Percentiles rank a stretch among this genome's conserved stretches.
phyloP scores from a whole-genome alignment of 1,140 invertebrate genomes.

The Drosophila pseudoananassae region DNA sequence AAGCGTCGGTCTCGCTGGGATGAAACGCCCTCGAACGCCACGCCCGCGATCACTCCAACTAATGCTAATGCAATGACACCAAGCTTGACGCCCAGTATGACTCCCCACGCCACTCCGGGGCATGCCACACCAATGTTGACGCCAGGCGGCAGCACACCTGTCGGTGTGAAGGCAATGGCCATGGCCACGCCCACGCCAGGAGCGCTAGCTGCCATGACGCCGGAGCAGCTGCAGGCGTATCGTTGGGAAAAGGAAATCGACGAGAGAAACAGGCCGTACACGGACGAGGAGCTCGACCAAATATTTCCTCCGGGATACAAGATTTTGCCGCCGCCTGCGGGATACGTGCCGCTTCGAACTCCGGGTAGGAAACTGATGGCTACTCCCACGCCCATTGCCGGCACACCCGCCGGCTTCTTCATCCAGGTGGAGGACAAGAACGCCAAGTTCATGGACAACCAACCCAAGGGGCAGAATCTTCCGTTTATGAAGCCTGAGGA shows the following conservation, averaged over 20 bases:
- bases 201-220: constrained; percentile 98
- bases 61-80: constrained; percentile 88
- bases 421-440: constrained; percentile 94
- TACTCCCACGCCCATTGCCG: constrained; percentile 98
- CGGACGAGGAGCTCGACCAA: constrained; percentile 98
- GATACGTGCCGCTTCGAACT: constrained; percentile 98
- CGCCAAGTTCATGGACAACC: constrained; percentile 97
- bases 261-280: constrained; percentile 97
- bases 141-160: constrained; percentile 92
- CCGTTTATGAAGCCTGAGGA: constrained; percentile 99
- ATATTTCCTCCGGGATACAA: constrained; percentile 99
- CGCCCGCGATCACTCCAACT: constrained; percentile 87
- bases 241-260: constrained; percentile 99
- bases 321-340: constrained; percentile 96
- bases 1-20: constrained; percentile 98
- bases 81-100: constrained; percentile 88
- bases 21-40: constrained; percentile 94
- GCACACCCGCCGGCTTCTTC: constrained; percentile 97
- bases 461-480: constrained; percentile 96
- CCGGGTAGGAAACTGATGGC: constrained; percentile 98
- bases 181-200: constrained; percentile 98
- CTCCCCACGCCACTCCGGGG: constrained; percentile 87
- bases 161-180: constrained; percentile 98
- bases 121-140: constrained; percentile 87
- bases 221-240: constrained; percentile 98